Evolutionary conservation across 1,140 invertebrate genomes (phyloP).

Genomic region (Diorhabda carinulata): DNA sequence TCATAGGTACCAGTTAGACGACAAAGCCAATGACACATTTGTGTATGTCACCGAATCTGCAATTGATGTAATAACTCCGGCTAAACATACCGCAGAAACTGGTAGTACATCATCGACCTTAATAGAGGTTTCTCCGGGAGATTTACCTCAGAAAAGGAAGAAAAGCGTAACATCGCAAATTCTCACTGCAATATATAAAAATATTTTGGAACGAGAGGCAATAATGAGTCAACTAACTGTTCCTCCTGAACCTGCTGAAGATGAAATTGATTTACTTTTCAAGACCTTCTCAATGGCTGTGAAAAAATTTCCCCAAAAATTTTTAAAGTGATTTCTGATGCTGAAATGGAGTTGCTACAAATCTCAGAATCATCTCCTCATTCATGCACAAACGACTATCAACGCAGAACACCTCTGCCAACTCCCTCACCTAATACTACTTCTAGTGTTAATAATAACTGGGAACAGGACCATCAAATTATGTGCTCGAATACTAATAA

Average conservation of each 20-base stretch:
- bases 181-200: neutral
- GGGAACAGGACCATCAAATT: neutral
- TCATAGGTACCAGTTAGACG: too few relatives aligned
- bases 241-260: neutral
- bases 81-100: neutral
- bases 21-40: too few relatives aligned
- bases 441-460: neutral
- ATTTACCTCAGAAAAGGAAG: neutral
- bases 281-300: neutral
- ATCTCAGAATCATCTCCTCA: neutral
- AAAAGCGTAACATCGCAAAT: neutral
- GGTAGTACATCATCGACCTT: neutral
- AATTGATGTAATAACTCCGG: neutral
- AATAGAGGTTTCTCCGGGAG: neutral
- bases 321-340: neutral
- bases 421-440: neutral
- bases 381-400: neutral
- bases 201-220: neutral
- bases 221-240: neutral
- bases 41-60: neutral
- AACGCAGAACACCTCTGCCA: neutral
- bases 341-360: neutral
- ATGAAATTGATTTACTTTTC: neutral
- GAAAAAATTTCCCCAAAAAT: neutral
- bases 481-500: neutral